Base-by-base conservation (phyloP, 2,797 vertebrate species). In the Brachymystax lenok region DNA sequence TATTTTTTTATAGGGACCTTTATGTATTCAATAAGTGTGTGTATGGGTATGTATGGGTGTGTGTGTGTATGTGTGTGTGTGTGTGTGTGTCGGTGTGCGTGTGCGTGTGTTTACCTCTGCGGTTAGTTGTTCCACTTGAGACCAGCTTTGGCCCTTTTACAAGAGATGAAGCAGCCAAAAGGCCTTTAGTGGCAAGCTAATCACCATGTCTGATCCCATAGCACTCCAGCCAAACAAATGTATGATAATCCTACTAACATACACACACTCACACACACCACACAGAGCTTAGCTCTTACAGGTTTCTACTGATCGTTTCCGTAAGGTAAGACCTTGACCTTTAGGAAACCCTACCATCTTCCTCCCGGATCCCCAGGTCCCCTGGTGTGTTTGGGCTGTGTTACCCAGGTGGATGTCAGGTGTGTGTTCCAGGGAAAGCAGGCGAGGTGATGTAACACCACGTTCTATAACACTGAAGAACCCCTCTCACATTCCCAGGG, bases 131-230 rank as follows among this genome's bases (percentile, higher is more conserved):
- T 70, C 52, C 63, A 12, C 8, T 14, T 14, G 54, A 76, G 68
- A 40, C 59, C 52, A 59, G 56, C 46, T 64, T 71, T 71, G 75
- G 71, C n/a, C 50, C 63, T 14, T 12, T n/a, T 56, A 73, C 63
- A 61, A 73, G 40, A 73, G 77, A 70, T 76, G 46, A 66, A 76
- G 69, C 46, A 74, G 68, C 54, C 77, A 78, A 76, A 79, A 78
- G 71, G 61, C 82, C 59, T 80, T 78, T 75, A 69, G 77, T 70
- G 77, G 72, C 70, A 77, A 69, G 77, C 66, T 82, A 84, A 84
- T 82, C 75, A 63, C 71, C 77, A 56, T 75, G 77, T 71, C 80
- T 84, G 80, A 81, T 84, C 77, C 74, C 70, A 61, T 52, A 40
- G 66, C 74, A 56, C 68, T 73, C 70, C 73, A 35, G n/a, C 12